A percentile compares a stretch with the other conserved stretches of the same genome.
Conservation (phyloP, 1,140 invertebrate species). For the Pemphigus obesinymphae region DNA sequence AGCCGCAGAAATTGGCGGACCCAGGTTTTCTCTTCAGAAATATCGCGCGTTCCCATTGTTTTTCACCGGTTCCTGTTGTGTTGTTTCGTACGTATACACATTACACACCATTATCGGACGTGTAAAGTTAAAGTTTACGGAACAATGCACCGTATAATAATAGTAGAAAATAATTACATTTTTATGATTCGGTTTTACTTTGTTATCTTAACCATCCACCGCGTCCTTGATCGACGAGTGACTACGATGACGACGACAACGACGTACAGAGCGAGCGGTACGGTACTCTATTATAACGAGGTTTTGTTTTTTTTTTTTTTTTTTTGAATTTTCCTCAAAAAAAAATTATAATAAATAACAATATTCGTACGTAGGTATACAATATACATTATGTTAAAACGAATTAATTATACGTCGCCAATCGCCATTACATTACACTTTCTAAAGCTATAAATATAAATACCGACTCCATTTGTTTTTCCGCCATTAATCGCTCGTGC, state of each 20-base stretch:
- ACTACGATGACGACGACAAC: not conserved
- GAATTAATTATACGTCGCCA: not conserved
- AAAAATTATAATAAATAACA: not conserved
- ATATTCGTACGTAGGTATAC: not conserved
- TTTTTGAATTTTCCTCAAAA: no score
- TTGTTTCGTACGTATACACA: not conserved
- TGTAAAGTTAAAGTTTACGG: slow-evolving; percentile 35
- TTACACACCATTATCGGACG: not conserved
- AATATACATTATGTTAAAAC: not conserved
- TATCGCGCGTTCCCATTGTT: slow-evolving; percentile 17
- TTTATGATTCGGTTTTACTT: slow-evolving; percentile 18
- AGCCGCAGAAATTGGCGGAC: not conserved
- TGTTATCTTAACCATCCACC: slow-evolving; percentile 4
- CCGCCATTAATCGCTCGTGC: not conserved
- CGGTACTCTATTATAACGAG: not conserved
- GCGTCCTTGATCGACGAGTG: not conserved
- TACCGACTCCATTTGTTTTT: not conserved
- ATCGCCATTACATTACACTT: not conserved
- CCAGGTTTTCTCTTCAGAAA: not conserved
- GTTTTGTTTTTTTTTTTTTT: not conserved
- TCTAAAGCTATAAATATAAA: slow-evolving; percentile 23
- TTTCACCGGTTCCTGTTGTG: not conserved
- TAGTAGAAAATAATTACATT: slow-evolving; percentile 30
- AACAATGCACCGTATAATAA: slow-evolving; percentile 17
- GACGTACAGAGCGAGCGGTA: no score